A percentile compares a stretch with the other conserved stretches of the same genome.
Conservation (phyloP, 1,140 invertebrate genomes). For the Hycleus cichorii region DNA sequence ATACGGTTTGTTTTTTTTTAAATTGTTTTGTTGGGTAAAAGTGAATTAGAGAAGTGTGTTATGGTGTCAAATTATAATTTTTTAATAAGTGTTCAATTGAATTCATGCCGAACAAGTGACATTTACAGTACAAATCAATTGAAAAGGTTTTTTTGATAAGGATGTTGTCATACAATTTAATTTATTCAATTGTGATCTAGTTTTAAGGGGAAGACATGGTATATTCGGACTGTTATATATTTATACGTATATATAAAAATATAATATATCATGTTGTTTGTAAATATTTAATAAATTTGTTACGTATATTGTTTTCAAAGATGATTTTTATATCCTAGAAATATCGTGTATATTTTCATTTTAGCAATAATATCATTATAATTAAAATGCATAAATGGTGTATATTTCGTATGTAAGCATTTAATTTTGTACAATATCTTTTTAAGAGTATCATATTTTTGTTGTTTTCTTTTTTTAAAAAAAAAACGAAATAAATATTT, state of each 20-base stretch:
- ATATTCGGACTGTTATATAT: not conserved
- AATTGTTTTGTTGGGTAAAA: not conserved
- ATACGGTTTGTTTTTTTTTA: not conserved
- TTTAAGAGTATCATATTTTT: conserved; percentile 7
- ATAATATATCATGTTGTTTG: not conserved
- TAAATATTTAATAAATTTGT: not conserved
- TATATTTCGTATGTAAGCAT: conserved; percentile 5
- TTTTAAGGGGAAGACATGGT: not conserved
- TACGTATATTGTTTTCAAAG: not conserved
- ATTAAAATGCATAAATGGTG: not conserved
- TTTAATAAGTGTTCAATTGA: too few species aligned
- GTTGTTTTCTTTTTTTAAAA: conserved; percentile 1
- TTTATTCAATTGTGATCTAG: not conserved
- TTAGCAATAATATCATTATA: too few species aligned
- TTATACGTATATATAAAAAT: not conserved
- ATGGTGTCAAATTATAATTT: too few species aligned
- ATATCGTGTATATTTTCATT: not conserved
- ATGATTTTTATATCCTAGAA: not conserved
- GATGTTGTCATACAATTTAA: not conserved
- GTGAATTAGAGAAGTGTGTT: too few species aligned
- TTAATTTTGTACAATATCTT: conserved; percentile 9
- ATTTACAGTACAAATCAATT: too few species aligned
- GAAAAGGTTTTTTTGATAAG: not conserved
- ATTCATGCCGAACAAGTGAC: too few species aligned
- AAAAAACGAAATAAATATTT: not conserved